Percentiles rank a stretch among this genome's conserved stretches.
Evolutionary conservation across 2,797 vertebrate genomes (phyloP).

Genomic region (Aulostomus chinensis): DNA sequence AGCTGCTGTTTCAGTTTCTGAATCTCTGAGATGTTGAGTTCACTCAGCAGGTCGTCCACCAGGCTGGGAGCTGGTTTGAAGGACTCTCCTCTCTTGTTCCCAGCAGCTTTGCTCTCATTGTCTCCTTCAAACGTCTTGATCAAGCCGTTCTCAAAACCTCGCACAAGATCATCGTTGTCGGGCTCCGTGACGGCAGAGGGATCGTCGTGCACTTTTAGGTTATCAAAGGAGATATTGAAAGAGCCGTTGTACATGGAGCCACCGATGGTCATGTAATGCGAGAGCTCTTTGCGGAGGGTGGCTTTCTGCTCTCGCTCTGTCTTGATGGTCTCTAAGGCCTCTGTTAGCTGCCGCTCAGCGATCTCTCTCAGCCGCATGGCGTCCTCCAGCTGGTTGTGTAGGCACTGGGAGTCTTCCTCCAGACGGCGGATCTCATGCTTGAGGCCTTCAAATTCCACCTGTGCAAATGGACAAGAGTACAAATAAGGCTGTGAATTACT

Average conservation of each 20-base stretch:
- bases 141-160: conserved; percentile 89
- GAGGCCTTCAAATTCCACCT: conserved; percentile 98
- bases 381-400: conserved; percentile 94
- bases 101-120: conserved; percentile 80
- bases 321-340: conserved; percentile 94
- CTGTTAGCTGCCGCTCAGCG: conserved; percentile 92
- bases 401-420: conserved; percentile 93
- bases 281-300: conserved; percentile 93
- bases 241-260: conserved; percentile 90
- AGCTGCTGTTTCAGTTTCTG: conserved; percentile 98
- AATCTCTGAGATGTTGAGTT: conserved; percentile 98
- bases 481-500: background rate
- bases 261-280: conserved; percentile 94
- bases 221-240: conserved; percentile 84
- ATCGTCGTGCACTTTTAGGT: conserved; percentile 82
- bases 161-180: conserved; percentile 89
- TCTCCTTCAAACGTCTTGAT: conserved; percentile 76
- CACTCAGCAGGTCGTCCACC: conserved; percentile 95
- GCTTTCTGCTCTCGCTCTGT: conserved; percentile 96
- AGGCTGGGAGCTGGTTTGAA: conserved; percentile 91
- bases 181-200: conserved; percentile 74
- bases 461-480: conserved; percentile 12
- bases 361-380: conserved; percentile 93
- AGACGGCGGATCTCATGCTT: conserved; percentile 96
- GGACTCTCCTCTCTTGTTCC: conserved; percentile 82